Evolutionary conservation across 2,888 invertebrate genomes (phyloP).

Genomic region (Thyatira batis): DNA sequence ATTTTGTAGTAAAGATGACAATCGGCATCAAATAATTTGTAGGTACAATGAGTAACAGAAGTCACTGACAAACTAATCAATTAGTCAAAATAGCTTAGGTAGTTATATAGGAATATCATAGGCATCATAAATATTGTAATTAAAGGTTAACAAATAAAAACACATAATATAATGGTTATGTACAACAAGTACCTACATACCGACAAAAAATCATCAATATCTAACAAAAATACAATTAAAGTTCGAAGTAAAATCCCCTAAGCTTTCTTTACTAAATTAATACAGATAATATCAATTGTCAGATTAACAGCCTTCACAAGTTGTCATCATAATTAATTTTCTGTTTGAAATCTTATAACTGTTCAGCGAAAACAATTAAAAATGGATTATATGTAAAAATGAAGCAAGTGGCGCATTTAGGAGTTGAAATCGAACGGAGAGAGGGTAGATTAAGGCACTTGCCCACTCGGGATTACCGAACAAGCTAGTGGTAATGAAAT

Average conservation of each 20-base stretch:
- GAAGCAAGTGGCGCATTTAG: constrained; percentile 70
- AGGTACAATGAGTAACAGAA: too few species aligned
- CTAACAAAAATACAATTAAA: constrained; percentile 26
- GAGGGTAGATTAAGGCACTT: constrained; percentile 76
- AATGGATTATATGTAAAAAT: constrained; percentile 79
- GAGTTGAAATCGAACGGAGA: constrained; percentile 72
- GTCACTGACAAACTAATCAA: too few species aligned
- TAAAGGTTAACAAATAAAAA: too few species aligned
- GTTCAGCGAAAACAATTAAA: constrained; percentile 71
- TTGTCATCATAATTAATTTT: constrained; percentile 72
- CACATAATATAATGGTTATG: too few species aligned
- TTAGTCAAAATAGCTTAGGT: too few species aligned
- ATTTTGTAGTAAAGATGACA: constrained; percentile 21
- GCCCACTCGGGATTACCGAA: constrained; percentile 71
- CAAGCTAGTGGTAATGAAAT: constrained; percentile 80
- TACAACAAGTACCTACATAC: too few species aligned
- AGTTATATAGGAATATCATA: too few species aligned
- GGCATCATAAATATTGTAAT: too few species aligned
- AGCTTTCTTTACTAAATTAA: constrained; percentile 69
- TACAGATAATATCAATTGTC: constrained; percentile 74
- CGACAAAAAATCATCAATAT: too few species aligned
- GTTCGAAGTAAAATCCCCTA: constrained; percentile 24
- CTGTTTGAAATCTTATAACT: constrained; percentile 70
- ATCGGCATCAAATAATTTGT: too few species aligned
- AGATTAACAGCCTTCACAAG: constrained; percentile 64